Conservation (phyloP, 30 jellyfish, hydroid and myxozoan species). For the Rhopilema esculentum region DNA sequence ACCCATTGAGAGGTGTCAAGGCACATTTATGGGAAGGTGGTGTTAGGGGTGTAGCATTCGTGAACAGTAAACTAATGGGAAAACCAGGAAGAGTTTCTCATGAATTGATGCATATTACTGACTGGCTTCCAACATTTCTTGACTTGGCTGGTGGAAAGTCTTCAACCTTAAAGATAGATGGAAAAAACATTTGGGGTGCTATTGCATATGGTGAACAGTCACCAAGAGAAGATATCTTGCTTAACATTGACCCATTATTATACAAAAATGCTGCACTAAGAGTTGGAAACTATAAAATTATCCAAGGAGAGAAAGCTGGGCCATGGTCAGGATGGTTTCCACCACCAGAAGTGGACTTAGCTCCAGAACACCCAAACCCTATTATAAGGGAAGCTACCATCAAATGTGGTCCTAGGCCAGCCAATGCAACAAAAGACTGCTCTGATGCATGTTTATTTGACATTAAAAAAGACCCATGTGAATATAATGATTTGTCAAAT, state of each 20-base stretch:
- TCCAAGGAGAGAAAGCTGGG: conserved; percentile 58
- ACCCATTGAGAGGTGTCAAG: conserved; percentile 92
- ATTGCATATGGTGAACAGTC: conserved; percentile 42
- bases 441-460: conserved; percentile 78
- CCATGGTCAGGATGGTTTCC: conserved; percentile 93
- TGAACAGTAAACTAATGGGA: conserved; percentile 75
- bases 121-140: conserved; percentile 91
- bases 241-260: conserved; percentile 84
- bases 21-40: conserved; percentile 97
- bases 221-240: conserved; percentile 82
- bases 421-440: conserved; percentile 64
- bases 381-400: conserved; percentile 46
- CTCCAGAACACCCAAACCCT: background rate
- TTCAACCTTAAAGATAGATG: conserved; percentile 57
- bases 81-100: conserved; percentile 82
- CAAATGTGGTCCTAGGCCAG: conserved; percentile 79
- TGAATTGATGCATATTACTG: conserved; percentile 86
- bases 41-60: conserved; percentile 91
- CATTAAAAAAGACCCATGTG: conserved; percentile 84
- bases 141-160: conserved; percentile 84
- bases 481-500: conserved; percentile 74
- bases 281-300: conserved; percentile 84
- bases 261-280: conserved; percentile 85
- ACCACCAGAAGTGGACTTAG: conserved; percentile 70
- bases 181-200: conserved; percentile 79